Evolutionary conservation across 2,113 vertebrate species (phyloP), one percentile per base, ranked within the genome.

Genomic region (Etia nguti): DNA sequence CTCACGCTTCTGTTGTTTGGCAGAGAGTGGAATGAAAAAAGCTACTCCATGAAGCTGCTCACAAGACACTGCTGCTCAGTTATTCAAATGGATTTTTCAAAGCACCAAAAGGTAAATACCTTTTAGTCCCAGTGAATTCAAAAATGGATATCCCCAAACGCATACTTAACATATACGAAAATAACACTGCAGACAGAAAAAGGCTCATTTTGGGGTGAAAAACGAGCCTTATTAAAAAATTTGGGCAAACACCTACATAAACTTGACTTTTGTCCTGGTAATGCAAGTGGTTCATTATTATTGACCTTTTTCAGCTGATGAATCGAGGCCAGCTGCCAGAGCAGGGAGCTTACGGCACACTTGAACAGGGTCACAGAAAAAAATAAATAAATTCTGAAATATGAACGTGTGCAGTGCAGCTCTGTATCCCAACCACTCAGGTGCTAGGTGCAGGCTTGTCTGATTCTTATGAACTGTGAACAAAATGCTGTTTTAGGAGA

Each of bases 271-370:
- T 31, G 15, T 60, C 26, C 15, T 31, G 57, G 57, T 18, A 16
- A 16, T 60, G 57, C 8, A 18, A 18, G 26, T 31, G 13, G 7
- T 31, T 59, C 15, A 34, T 62, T 62, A 34, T 34, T 10, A 62
- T 62, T 62, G 59, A 0, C 59, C 59, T 62, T 62, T 10, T 62
- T 34, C 3, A 34, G 29, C 29, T 34, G 57, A 20, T 34, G 57
- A 34, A 18, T 60, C 4, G 18, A 59, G 4, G 26, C 1, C 15
- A 60, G 57, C 4, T 60, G 15, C 56, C 57, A 31, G 29, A 60
- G 26, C 29, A 20, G 26, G 26, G 12, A 57, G 56, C 12, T 1
- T 26, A 26, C 0, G 0, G 56, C 5, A 59, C 26, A 59, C 24
- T 59, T 16, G 13, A 59, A 1, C 13, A 31, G 0, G 12, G 13